A percentile compares a stretch with the other conserved stretches of the same genome.
Conservation (phyloP, 2,797 vertebrate species). For the Pyrocephalus nanus region DNA sequence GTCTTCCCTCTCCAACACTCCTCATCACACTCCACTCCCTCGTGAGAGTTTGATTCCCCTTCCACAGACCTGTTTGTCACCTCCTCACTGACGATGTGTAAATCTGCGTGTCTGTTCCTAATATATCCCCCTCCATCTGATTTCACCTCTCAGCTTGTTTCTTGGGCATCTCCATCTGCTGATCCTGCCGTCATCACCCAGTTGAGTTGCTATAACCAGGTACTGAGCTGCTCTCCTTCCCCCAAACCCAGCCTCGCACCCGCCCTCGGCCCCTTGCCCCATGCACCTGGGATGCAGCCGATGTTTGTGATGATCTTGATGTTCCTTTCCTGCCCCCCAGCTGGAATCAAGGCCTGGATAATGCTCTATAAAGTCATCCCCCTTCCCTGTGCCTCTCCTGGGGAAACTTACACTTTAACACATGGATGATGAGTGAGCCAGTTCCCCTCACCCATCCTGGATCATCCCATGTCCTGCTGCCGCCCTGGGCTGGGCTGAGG, state of each 20-base stretch:
- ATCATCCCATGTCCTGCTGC: neutral
- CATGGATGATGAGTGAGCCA: neutral
- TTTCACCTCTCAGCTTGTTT: slow-evolving; percentile 51
- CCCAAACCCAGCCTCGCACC: neutral
- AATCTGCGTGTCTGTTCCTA: slow-evolving; percentile 52
- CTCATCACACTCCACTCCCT: slow-evolving; percentile 17
- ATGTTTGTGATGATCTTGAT: neutral
- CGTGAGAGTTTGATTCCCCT: slow-evolving; percentile 32
- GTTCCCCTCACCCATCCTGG: rapidly evolving
- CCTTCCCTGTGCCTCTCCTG: neutral
- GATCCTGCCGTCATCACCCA: slow-evolving; percentile 36
- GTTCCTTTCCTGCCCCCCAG: neutral
- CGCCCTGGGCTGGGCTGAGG: neutral
- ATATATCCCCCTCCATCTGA: slow-evolving; percentile 56
- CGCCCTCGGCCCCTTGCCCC: neutral
- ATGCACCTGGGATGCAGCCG: rapidly evolving
- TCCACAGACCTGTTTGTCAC: slow-evolving; percentile 56
- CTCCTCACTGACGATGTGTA: slow-evolving; percentile 54
- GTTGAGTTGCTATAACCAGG: slow-evolving; percentile 26
- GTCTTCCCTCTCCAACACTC: slow-evolving; percentile 35
- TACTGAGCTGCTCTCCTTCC: neutral
- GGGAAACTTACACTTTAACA: neutral
- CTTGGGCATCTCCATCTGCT: slow-evolving; percentile 51
- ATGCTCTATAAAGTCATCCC: neutral
- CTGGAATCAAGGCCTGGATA: neutral